phyloP scores from a whole-genome alignment of 2,888 invertebrate genomes.

The Lepidocyrtoides sp. region DNA sequence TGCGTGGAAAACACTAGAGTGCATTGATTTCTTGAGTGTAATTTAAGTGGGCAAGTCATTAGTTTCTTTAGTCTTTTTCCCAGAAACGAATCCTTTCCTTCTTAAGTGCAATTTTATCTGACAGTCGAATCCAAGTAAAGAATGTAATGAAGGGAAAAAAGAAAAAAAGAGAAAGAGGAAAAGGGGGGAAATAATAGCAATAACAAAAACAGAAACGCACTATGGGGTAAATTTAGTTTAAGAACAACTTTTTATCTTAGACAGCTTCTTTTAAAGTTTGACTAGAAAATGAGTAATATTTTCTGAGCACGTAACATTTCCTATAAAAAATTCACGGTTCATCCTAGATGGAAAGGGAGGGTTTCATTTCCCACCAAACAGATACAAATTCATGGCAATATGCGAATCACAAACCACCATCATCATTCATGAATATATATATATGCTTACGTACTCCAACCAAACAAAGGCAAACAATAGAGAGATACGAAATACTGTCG shows the following conservation, averaged over 20 bases:
- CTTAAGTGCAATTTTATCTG: slow-evolving; percentile 30
- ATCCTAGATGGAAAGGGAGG: neutral
- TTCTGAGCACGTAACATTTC: slow-evolving; percentile 64
- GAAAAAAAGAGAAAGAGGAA: neutral
- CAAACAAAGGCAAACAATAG: neutral
- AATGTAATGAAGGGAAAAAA: neutral
- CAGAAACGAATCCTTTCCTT: neutral
- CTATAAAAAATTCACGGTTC: slow-evolving; percentile 46
- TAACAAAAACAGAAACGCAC: neutral
- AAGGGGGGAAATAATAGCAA: neutral
- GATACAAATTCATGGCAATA: neutral
- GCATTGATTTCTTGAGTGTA: slow-evolving; percentile 73
- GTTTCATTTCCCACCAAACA: slow-evolving; percentile 16
- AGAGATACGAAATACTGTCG: neutral
- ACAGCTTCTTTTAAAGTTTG: slow-evolving; percentile 28
- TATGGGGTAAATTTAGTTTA: neutral
- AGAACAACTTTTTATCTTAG: neutral
- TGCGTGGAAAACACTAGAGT: slow-evolving; percentile 57
- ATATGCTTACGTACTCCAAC: neutral
- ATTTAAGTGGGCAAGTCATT: slow-evolving; percentile 74
- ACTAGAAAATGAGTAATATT: slow-evolving; percentile 69
- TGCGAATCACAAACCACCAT: no score
- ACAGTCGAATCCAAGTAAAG: slow-evolving; percentile 35
- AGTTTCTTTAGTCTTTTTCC: slow-evolving; percentile 45
- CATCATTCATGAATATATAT: no score